These are phyloP conservation scores for Trialeurodes vaporariorum DNA, from an alignment of 1,140 invertebrate genomes.

Conservation along the genomic window DNA sequence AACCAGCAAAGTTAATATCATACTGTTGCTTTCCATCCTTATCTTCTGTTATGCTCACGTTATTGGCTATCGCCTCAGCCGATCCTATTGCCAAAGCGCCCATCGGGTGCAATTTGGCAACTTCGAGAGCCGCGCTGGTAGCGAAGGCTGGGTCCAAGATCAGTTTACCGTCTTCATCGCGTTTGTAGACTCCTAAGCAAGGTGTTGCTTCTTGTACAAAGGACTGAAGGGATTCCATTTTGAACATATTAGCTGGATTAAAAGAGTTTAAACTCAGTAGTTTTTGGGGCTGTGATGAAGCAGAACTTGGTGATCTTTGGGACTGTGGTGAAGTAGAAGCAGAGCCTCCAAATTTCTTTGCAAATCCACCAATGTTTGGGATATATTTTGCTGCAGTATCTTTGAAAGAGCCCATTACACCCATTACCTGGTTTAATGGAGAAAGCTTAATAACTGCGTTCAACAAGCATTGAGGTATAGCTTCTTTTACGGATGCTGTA, in stretches of 20 bases:
- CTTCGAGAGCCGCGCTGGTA: not conserved
- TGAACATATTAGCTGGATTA: not conserved
- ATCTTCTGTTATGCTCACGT: not conserved
- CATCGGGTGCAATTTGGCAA: not conserved
- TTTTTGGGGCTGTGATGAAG: too few relatives aligned
- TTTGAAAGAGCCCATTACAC: not conserved
- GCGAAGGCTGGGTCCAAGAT: not conserved
- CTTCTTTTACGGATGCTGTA: too few relatives aligned
- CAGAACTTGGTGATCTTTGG: too few relatives aligned
- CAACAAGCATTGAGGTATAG: not conserved
- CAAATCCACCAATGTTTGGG: not conserved
- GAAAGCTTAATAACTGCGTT: not conserved
- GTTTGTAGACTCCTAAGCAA: not conserved
- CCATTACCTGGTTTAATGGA: not conserved
- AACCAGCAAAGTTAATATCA: not conserved
- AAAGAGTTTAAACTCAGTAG: not conserved
- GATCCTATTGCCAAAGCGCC: not conserved
- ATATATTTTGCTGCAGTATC: too few relatives aligned
- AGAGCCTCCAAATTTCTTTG: not conserved
- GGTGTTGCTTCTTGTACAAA: not conserved
- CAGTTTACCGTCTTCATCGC: not conserved
- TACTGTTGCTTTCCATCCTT: not conserved
- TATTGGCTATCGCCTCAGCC: not conserved
- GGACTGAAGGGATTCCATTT: not conserved
- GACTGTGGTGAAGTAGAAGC: too few relatives aligned